Conservation (phyloP, 2,797 vertebrate species). For the Alectoris magna region DNA sequence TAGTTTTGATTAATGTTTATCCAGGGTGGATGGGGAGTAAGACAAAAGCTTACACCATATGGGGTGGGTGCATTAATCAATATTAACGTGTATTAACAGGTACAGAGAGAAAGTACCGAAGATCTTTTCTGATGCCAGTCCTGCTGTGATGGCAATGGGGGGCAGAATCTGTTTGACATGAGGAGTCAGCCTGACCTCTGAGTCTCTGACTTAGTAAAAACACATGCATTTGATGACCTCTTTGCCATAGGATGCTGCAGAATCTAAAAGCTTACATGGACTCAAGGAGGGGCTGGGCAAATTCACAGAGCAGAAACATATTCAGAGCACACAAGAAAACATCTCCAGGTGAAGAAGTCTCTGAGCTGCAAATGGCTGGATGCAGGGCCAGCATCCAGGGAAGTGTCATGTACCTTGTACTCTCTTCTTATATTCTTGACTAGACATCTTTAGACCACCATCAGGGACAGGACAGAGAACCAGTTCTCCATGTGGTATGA, state of each 20-base stretch:
- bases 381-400: not conserved
- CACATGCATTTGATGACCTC: not conserved
- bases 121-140: not conserved
- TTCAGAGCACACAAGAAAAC: slow-evolving; percentile 16
- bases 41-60: slow-evolving; percentile 36
- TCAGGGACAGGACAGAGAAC: not conserved
- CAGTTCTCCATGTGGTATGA: not conserved
- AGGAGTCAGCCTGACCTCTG: not conserved
- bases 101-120: not conserved
- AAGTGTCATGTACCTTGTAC: not conserved
- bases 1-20: slow-evolving; percentile 54
- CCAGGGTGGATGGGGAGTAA: slow-evolving; percentile 22
- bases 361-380: not conserved
- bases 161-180: not conserved
- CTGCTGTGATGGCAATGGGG: not conserved
- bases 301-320: slow-evolving; percentile 2
- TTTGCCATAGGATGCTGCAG: not conserved
- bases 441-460: not conserved
- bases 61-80: slow-evolving; percentile 44
- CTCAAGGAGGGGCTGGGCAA: not conserved
- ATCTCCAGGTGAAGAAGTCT: not conserved
- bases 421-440: not conserved
- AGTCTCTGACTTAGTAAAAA: not conserved
- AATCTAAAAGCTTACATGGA: slow-evolving; percentile 13
- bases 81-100: slow-evolving; percentile 38